Percentiles rank a stretch among this genome's conserved stretches.
Evolutionary conservation across 2,797 vertebrate genomes (phyloP).

Genomic region (Eutrigla gurnardus): DNA sequence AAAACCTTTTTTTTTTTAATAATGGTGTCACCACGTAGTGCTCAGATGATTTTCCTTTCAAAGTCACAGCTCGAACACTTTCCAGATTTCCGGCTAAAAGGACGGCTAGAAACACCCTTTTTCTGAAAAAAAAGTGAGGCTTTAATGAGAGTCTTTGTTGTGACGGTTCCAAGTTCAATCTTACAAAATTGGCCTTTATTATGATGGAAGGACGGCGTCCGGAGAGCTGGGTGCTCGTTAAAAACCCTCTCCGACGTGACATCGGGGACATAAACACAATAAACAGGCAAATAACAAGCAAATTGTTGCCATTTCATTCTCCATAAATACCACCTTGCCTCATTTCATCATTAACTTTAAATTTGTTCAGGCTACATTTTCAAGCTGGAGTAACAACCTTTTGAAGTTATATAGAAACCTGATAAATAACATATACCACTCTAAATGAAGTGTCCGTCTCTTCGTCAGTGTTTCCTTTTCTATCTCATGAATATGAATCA

Average conservation of each 20-base stretch:
- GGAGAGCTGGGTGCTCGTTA: conserved; percentile 46
- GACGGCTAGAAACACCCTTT: conserved; percentile 4
- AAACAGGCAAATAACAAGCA: conserved; percentile 13
- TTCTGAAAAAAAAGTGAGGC: not conserved
- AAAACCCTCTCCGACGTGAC: conserved; percentile 20
- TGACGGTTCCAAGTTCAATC: conserved; percentile 17
- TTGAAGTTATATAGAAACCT: no score
- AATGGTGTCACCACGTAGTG: not conserved
- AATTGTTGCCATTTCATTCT: conserved; percentile 8
- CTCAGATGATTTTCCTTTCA: not conserved
- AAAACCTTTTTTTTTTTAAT: not conserved
- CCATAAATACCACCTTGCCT: conserved; percentile 8
- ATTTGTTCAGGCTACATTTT: not conserved
- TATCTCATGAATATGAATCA: conserved; percentile 8
- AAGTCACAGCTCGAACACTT: not conserved
- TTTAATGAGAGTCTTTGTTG: conserved; percentile 32
- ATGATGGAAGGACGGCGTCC: not conserved
- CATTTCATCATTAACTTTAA: conserved; percentile 6
- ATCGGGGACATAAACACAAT: not conserved
- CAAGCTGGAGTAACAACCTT: no score
- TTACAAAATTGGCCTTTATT: conserved; percentile 43
- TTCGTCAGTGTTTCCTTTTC: not conserved
- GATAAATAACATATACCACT: not conserved
- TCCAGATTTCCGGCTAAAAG: conserved; percentile 8
- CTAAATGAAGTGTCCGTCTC: no score